phyloP scores from a whole-genome alignment of 2,113 vertebrate genomes.

The Ammospiza caudacuta region DNA sequence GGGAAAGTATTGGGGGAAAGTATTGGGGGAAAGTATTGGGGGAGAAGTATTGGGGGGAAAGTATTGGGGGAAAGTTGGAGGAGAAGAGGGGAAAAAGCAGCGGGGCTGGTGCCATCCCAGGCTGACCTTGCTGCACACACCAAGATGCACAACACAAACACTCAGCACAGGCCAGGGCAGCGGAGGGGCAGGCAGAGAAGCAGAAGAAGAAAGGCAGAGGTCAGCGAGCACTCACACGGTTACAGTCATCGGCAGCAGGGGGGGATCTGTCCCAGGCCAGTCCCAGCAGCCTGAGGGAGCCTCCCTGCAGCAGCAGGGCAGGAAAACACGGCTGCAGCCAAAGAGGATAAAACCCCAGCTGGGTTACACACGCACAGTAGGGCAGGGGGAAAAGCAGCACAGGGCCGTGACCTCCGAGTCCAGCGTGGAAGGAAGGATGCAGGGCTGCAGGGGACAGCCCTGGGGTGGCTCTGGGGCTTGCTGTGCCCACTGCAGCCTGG shows the following conservation, averaged over 20 bases:
- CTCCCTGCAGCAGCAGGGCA: neutral
- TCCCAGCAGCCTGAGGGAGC: neutral
- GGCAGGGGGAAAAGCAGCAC: neutral
- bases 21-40: too few species aligned
- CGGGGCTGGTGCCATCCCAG: neutral
- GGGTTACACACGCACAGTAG: neutral
- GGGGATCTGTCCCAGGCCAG: neutral
- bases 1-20: too few species aligned
- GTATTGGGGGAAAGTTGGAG: neutral
- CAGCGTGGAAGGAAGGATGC: neutral
- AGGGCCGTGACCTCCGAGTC: neutral
- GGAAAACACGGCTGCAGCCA: neutral
- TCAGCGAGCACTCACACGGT: constrained; percentile 43
- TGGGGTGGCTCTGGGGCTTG: neutral
- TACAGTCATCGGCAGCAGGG: constrained; percentile 38
- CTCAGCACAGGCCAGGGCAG: neutral
- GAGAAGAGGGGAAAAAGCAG: neutral
- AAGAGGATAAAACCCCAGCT: neutral
- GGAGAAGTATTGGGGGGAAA: too few species aligned
- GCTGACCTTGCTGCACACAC: neutral
- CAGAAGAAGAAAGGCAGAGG: neutral
- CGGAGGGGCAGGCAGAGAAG: neutral
- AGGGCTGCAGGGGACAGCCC: neutral
- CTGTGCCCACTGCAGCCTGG: neutral
- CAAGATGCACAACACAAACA: neutral